Percentiles rank a stretch among this genome's conserved stretches.
Conservation (phyloP, 1,140 invertebrate species). For the Drosophila kurseongensis region DNA sequence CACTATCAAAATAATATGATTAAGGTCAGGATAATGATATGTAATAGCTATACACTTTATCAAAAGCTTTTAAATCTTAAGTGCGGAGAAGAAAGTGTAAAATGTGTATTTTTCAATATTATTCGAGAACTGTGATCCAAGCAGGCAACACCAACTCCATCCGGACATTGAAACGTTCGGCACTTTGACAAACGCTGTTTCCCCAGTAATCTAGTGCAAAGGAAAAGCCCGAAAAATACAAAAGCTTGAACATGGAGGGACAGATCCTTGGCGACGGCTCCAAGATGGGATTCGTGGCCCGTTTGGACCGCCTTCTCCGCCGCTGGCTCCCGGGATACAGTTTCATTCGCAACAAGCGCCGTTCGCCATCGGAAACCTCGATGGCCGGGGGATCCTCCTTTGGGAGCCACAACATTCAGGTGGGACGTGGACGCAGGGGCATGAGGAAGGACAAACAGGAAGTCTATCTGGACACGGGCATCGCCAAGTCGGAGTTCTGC, state of each 20-base stretch:
- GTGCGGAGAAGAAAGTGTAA: too few relatives aligned
- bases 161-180: neutral
- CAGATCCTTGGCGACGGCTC: neutral
- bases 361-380: neutral
- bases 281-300: conserved; percentile 12
- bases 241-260: neutral
- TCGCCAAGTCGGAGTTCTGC: conserved; percentile 63
- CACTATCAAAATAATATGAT: too few relatives aligned
- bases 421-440: neutral
- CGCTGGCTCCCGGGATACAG: conserved; percentile 60
- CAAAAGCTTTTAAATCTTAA: too few relatives aligned
- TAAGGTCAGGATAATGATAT: too few relatives aligned
- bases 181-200: neutral
- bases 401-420: neutral
- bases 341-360: conserved; percentile 35
- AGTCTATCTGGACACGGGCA: conserved; percentile 48
- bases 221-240: neutral
- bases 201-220: neutral
- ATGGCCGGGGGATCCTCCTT: neutral
- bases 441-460: conserved; percentile 15
- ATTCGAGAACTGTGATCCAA: neutral
- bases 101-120: too few relatives aligned
- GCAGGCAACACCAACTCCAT: neutral
- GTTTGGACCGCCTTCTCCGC: conserved; percentile 48
- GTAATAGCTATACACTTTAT: too few relatives aligned